Conservation (phyloP, 2,113 vertebrate genomes). For the Macrotis lagotis region DNA sequence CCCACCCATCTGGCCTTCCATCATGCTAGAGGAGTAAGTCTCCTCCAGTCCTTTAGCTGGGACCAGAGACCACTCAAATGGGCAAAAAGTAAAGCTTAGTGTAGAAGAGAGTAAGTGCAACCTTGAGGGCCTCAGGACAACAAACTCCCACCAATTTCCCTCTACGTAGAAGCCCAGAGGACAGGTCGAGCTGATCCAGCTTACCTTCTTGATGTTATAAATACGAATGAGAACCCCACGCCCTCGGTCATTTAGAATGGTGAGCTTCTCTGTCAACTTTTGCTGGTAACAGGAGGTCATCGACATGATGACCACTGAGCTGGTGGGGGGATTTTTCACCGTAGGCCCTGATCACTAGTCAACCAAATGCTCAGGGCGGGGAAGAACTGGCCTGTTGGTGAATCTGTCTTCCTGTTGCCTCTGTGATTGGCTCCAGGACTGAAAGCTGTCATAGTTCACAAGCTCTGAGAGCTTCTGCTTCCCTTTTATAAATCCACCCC, state of each 20-base stretch:
- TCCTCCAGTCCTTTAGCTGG: not conserved
- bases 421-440: slow-evolving; percentile 68
- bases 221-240: slow-evolving; percentile 91
- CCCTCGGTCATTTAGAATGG: slow-evolving; percentile 92
- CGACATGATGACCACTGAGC: slow-evolving; percentile 77
- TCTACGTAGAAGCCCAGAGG: not conserved
- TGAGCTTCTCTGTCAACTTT: slow-evolving; percentile 94
- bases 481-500: slow-evolving; percentile 67
- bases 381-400: slow-evolving; percentile 58
- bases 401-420: slow-evolving; percentile 56
- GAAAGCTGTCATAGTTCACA: slow-evolving; percentile 48
- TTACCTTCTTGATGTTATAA: slow-evolving; percentile 96
- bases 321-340: not conserved
- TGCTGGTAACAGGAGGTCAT: slow-evolving; percentile 90
- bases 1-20: not conserved
- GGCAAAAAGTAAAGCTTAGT: not conserved
- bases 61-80: not conserved
- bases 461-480: slow-evolving; percentile 52
- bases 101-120: not conserved
- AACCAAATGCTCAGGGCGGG: slow-evolving; percentile 49
- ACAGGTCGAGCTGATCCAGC: slow-evolving; percentile 12
- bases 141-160: not conserved
- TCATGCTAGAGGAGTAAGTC: not conserved
- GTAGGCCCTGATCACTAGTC: slow-evolving; percentile 36
- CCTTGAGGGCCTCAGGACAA: not conserved